Conservation (phyloP, 2,888 invertebrate species). For the Agriopis leucophaearia region DNA sequence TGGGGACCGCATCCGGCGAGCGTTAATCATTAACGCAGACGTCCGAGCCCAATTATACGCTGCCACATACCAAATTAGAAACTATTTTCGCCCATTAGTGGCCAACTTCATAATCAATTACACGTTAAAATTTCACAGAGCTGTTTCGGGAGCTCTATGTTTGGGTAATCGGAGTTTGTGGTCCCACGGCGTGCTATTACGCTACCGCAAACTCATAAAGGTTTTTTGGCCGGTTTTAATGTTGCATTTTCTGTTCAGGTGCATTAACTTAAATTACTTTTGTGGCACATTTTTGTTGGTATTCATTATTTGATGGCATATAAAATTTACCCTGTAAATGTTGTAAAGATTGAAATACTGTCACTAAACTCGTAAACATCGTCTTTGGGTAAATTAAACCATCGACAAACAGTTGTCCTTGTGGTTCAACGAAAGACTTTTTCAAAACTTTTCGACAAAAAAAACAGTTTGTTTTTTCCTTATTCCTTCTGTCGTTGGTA, state of each 20-base stretch:
- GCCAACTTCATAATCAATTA: slow-evolving; percentile 86
- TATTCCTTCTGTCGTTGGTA: too few species aligned
- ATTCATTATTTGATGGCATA: slow-evolving; percentile 12
- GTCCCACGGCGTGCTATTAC: slow-evolving; percentile 83
- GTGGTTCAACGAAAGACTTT: too few species aligned
- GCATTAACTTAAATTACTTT: slow-evolving; percentile 57
- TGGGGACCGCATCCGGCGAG: slow-evolving; percentile 61
- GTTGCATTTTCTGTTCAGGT: slow-evolving; percentile 69
- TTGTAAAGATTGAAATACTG: too few species aligned
- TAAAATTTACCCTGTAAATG: background rate
- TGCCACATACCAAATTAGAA: slow-evolving; percentile 82
- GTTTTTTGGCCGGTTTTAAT: slow-evolving; percentile 82
- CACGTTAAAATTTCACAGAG: slow-evolving; percentile 83
- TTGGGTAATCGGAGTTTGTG: slow-evolving; percentile 85
- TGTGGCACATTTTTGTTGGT: slow-evolving; percentile 36
- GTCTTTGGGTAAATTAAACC: too few species aligned
- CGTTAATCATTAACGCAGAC: slow-evolving; percentile 81
- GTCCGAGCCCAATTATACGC: slow-evolving; percentile 80
- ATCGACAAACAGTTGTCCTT: too few species aligned
- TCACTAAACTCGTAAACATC: too few species aligned
- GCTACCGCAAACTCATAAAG: slow-evolving; percentile 73
- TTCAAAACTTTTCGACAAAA: too few species aligned
- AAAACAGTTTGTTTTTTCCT: too few species aligned
- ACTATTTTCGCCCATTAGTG: slow-evolving; percentile 85
- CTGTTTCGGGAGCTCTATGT: slow-evolving; percentile 80